phyloP scores from a whole-genome alignment of 2,888 invertebrate genomes.

The Aspidiotus destructor region DNA sequence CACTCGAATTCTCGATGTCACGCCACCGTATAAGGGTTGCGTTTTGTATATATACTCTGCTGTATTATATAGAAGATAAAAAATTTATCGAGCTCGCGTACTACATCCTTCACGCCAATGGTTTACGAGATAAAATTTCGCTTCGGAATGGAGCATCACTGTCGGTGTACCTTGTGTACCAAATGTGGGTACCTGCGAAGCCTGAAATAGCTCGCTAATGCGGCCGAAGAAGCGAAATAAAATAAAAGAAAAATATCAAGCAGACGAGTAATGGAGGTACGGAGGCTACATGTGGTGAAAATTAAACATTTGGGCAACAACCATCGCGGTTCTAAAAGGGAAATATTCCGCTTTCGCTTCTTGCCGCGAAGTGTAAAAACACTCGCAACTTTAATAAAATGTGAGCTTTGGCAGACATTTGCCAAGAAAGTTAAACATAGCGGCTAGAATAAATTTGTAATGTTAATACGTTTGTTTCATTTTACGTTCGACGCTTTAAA shows the following conservation, averaged over 20 bases:
- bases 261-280: not conserved
- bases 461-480: not conserved
- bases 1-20: no score
- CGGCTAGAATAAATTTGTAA: slow-evolving; percentile 4
- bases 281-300: not conserved
- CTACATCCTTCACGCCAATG: no score
- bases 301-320: not conserved
- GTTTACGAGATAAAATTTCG: no score
- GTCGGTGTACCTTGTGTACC: no score
- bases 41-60: no score
- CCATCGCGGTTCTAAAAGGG: not conserved
- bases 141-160: no score
- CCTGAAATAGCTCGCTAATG: no score
- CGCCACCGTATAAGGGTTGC: no score
- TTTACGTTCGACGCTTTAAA: slow-evolving; percentile 1
- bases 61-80: no score
- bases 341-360: not conserved
- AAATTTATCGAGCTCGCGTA: no score
- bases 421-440: slow-evolving; percentile 2
- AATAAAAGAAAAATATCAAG: not conserved
- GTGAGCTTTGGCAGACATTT: slow-evolving; percentile 4
- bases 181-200: no score
- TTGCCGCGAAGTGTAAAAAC: slow-evolving; percentile 2
- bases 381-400: slow-evolving; percentile 3
- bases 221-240: no score